These are phyloP conservation scores for Priocnemis perturbator DNA, from an alignment of 2,888 invertebrate genomes.

Conservation along the genomic window DNA sequence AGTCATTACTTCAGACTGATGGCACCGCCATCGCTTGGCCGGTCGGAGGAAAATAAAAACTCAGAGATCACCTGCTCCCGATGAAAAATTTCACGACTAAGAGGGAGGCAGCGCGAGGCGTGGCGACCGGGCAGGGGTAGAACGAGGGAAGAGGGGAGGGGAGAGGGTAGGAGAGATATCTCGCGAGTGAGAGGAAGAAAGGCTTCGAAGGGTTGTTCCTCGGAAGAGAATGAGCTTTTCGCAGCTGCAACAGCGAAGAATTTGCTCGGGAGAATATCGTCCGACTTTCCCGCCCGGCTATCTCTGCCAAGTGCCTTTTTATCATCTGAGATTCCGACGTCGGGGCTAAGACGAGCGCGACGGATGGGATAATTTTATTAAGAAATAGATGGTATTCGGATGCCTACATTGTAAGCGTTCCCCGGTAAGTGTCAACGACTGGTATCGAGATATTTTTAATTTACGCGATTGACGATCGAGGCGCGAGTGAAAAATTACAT, in stretches of 20 bases:
- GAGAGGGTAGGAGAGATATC: not conserved
- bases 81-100: slow-evolving; percentile 58
- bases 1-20: slow-evolving; percentile 65
- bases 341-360: not conserved
- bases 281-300: slow-evolving; percentile 27
- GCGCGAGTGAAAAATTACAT: too few relatives aligned
- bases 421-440: too few relatives aligned
- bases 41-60: slow-evolving; percentile 56
- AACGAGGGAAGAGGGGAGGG: slow-evolving; percentile 4
- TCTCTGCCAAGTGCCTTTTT: slow-evolving; percentile 6
- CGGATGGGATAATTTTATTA: not conserved
- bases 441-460: too few relatives aligned
- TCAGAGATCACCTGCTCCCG: slow-evolving; percentile 53
- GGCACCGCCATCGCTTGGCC: slow-evolving; percentile 41
- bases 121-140: slow-evolving; percentile 19
- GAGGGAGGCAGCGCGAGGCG: slow-evolving; percentile 12
- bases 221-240: slow-evolving; percentile 32
- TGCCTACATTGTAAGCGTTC: too few relatives aligned
- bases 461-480: too few relatives aligned
- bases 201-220: slow-evolving; percentile 37
- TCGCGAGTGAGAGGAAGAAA: not conserved
- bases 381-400: too few relatives aligned
- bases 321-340: not conserved
- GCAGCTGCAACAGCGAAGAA: slow-evolving; percentile 35
- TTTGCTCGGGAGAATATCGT: slow-evolving; percentile 28